Percentiles rank a stretch among this genome's conserved stretches.
Evolutionary conservation across 2,888 invertebrate genomes (phyloP).

Genomic region (Crocallis elinguaria): DNA sequence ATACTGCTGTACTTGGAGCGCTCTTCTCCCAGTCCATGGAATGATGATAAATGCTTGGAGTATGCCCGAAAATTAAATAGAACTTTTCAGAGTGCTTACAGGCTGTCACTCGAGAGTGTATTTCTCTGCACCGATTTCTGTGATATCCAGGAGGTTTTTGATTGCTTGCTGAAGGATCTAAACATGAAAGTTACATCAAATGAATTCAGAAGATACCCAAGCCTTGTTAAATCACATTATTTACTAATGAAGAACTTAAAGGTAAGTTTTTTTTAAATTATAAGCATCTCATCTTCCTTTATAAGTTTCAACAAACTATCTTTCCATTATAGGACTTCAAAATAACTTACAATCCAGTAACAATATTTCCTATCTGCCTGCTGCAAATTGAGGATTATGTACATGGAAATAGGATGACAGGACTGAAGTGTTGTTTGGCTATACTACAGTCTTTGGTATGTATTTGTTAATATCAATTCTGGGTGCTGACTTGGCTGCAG

Average conservation of each 20-base stretch:
- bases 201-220: conserved; percentile 68
- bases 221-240: conserved; percentile 65
- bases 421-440: conserved; percentile 57
- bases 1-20: conserved; percentile 64
- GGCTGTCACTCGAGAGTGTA: conserved; percentile 50
- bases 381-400: conserved; percentile 68
- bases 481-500: no score
- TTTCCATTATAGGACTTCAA: conserved; percentile 58
- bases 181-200: conserved; percentile 60
- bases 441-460: conserved; percentile 67
- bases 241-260: conserved; percentile 53
- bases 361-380: conserved; percentile 62
- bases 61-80: conserved; percentile 52
- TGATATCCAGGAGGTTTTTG: conserved; percentile 62
- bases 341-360: conserved; percentile 52
- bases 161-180: conserved; percentile 59
- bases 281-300: not conserved
- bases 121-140: conserved; percentile 47
- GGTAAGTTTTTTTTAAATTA: conserved; percentile 40
- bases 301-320: not conserved
- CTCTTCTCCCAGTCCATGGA: conserved; percentile 57
- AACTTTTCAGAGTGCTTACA: conserved; percentile 52
- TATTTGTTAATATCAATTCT: conserved; percentile 12
- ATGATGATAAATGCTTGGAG: conserved; percentile 47
- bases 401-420: conserved; percentile 61